Percentiles rank a stretch among this genome's conserved stretches.
Evolutionary conservation across 2,797 vertebrate species (phyloP).

Genomic region (Gymnoscopelus microlampas): DNA sequence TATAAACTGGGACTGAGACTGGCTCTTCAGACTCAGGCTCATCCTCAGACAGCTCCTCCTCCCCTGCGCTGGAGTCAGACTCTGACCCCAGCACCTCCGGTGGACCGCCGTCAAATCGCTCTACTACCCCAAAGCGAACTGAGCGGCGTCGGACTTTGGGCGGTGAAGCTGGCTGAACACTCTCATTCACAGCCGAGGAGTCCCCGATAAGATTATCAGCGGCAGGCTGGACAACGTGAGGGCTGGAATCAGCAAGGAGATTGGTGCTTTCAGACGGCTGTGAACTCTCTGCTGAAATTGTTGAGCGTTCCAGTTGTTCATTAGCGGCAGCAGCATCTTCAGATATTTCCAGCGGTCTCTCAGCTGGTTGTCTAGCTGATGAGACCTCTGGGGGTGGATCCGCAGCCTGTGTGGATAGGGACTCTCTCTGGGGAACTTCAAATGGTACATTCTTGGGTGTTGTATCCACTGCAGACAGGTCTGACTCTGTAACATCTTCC

Average conservation of each 20-base stretch:
- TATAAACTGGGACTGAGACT: conserved; percentile 35
- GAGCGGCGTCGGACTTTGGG: conserved; percentile 74
- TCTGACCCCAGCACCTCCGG: conserved; percentile 55
- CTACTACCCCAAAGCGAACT: conserved; percentile 65
- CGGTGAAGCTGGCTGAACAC: conserved; percentile 12
- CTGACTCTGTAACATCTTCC: conserved; percentile 4
- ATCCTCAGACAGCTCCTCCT: conserved; percentile 36
- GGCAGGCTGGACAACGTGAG: conserved; percentile 54
- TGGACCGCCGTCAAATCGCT: conserved; percentile 62
- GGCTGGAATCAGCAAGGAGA: neutral
- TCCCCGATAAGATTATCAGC: conserved; percentile 56
- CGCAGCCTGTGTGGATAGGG: neutral
- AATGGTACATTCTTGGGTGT: neutral
- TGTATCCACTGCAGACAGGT: conserved; percentile 24
- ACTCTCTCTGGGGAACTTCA: conserved; percentile 1
- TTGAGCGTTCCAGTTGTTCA: neutral
- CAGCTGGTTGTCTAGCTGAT: conserved; percentile 18
- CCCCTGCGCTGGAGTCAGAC: conserved; percentile 58
- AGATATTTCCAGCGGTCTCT: conserved; percentile 4
- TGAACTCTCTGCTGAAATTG: neutral
- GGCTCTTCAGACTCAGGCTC: conserved; percentile 18
- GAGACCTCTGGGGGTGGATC: conserved; percentile 20
- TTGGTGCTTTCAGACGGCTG: conserved; percentile 13
- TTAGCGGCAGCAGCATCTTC: conserved; percentile 5
- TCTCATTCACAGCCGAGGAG: conserved; percentile 61